Percentiles rank a stretch among this genome's conserved stretches.
These are phyloP conservation scores for Acromyrmex heyeri DNA, from an alignment of 1,140 invertebrate species.

Conservation along the genomic window DNA sequence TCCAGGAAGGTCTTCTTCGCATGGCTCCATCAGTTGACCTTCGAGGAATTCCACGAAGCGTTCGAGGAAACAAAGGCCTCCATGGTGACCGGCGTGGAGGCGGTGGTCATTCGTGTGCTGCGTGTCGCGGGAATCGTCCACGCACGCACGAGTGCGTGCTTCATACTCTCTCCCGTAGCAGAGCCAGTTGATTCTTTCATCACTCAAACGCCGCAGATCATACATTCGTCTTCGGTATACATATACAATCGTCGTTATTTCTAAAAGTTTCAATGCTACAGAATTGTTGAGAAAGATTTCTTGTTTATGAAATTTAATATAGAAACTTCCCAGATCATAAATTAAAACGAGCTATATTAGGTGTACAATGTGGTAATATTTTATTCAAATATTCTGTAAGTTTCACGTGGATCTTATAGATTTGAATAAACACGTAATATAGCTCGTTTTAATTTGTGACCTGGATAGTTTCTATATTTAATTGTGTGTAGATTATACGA, in stretches of 20 bases:
- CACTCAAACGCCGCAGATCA: background rate
- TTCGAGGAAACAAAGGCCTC: conserved; percentile 75
- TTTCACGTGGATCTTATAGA: too few relatives aligned
- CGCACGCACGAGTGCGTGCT: conserved; percentile 40
- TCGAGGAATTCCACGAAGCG: conserved; percentile 76
- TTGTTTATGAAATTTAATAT: background rate
- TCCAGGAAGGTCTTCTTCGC: conserved; percentile 58
- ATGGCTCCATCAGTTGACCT: conserved; percentile 68
- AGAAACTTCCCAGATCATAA: too few relatives aligned
- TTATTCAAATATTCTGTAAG: too few relatives aligned
- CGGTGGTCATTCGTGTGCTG: conserved; percentile 66
- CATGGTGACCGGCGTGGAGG: conserved; percentile 50
- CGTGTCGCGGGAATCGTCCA: conserved; percentile 60
- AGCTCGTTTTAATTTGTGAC: too few relatives aligned
- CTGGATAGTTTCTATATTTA: too few relatives aligned
- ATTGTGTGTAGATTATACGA: too few relatives aligned
- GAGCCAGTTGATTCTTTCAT: background rate
- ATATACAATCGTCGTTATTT: background rate
- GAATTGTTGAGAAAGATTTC: background rate
- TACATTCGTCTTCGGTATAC: background rate
- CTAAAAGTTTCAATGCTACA: background rate
- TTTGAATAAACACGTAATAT: too few relatives aligned
- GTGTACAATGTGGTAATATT: too few relatives aligned
- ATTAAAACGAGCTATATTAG: too few relatives aligned
- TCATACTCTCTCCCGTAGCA: background rate